phyloP scores from a whole-genome alignment of 2,888 invertebrate genomes.

The Apamea epomidion region DNA sequence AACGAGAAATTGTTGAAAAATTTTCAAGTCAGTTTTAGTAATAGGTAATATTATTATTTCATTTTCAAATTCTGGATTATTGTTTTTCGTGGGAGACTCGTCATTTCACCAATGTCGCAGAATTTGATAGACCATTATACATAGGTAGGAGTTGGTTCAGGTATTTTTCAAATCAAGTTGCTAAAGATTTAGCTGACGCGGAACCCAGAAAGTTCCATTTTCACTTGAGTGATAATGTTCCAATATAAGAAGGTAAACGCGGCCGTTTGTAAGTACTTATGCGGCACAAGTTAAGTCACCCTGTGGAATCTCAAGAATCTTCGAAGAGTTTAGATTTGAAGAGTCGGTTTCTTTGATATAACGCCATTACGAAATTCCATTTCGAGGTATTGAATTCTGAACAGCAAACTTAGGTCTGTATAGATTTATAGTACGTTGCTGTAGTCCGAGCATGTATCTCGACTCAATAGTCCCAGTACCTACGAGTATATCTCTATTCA shows the following conservation, averaged over 20 bases:
- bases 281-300: conserved; percentile 10
- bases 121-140: background rate
- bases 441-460: background rate
- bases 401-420: too few species aligned
- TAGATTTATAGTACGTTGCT: background rate
- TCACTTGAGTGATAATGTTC: too few species aligned
- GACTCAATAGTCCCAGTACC: background rate
- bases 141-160: background rate
- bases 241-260: too few species aligned
- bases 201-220: too few species aligned
- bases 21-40: background rate
- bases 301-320: conserved; percentile 28
- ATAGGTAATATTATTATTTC: background rate
- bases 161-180: background rate
- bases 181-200: conserved; percentile 5
- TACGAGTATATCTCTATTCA: background rate
- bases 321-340: conserved; percentile 13
- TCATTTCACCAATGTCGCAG: background rate
- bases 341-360: conserved; percentile 19
- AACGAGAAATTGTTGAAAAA: background rate
- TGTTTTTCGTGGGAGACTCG: background rate
- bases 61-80: background rate
- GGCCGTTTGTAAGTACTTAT: too few species aligned
- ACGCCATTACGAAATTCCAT: conserved; percentile 9
- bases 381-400: conserved; percentile 8